These are phyloP conservation scores for Arvicanthis niloticus DNA, from an alignment of 2,113 vertebrate genomes.

Conservation along the genomic window DNA sequence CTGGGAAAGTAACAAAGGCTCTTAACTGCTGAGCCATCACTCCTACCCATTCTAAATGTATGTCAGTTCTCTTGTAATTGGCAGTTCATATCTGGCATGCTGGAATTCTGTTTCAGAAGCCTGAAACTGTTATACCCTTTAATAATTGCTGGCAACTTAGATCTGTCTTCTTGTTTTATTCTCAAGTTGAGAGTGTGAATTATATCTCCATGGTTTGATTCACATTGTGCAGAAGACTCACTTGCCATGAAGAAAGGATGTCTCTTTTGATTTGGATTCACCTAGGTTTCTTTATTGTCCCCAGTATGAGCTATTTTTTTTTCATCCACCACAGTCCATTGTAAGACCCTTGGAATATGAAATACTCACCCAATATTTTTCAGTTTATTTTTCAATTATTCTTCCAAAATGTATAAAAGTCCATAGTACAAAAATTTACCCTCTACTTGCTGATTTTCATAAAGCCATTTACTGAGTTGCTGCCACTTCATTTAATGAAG, in stretches of 20 bases:
- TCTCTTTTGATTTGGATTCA: not conserved
- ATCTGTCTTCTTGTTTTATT: constrained; percentile 12
- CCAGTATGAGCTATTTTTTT: constrained; percentile 13
- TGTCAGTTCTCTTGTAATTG: constrained; percentile 46
- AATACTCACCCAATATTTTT: not conserved
- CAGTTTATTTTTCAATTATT: not conserved
- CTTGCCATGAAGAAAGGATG: not conserved
- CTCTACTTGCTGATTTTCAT: not conserved
- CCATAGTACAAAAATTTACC: not conserved
- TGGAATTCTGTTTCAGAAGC: constrained; percentile 24
- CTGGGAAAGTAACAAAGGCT: too few relatives aligned
- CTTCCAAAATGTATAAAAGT: not conserved
- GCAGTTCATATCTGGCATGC: not conserved
- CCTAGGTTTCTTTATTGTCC: not conserved
- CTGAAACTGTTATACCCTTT: constrained; percentile 19
- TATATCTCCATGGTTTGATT: not conserved
- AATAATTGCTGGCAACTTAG: constrained; percentile 7
- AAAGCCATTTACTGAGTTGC: not conserved
- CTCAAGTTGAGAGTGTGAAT: not conserved
- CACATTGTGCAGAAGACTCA: not conserved
- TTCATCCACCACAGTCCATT: not conserved
- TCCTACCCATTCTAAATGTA: not conserved
- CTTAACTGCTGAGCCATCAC: too few relatives aligned
- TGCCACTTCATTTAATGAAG: not conserved
- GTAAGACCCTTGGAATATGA: not conserved